A percentile compares a stretch with the other conserved stretches of the same genome.
Evolutionary conservation across 2,113 vertebrate species (phyloP).

Genomic region (Neodontobutis hainanensis): DNA sequence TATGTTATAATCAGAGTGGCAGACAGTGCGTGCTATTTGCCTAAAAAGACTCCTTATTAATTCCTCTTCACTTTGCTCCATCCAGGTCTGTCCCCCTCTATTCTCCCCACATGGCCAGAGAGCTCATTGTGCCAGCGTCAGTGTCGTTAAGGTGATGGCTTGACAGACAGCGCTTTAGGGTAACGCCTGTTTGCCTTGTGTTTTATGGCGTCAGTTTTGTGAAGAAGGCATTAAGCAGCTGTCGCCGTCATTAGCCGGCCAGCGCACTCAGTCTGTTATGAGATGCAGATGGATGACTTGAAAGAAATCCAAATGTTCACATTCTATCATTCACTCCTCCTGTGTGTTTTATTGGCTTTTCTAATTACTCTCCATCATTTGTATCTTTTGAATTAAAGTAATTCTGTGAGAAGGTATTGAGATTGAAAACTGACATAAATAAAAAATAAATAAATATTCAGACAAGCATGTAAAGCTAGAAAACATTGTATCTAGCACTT

Average conservation of each 20-base stretch:
- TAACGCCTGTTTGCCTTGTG: conserved; percentile 71
- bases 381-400: conserved; percentile 2
- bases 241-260: conserved; percentile 67
- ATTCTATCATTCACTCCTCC: conserved; percentile 35
- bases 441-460: neutral
- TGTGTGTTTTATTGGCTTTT: conserved; percentile 56
- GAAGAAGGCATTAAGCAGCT: conserved; percentile 75
- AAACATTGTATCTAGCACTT: too few species aligned
- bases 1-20: conserved; percentile 40
- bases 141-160: conserved; percentile 71
- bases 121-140: conserved; percentile 50
- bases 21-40: conserved; percentile 42
- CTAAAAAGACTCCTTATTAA: conserved; percentile 43
- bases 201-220: conserved; percentile 73
- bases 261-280: conserved; percentile 56
- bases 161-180: conserved; percentile 71
- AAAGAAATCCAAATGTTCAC: conserved; percentile 69
- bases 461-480: too few species aligned
- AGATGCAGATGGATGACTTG: conserved; percentile 69
- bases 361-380: conserved; percentile 33
- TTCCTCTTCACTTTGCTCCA: conserved; percentile 55
- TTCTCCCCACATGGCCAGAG: conserved; percentile 17
- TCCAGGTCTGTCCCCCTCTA: conserved; percentile 24
- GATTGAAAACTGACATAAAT: neutral
- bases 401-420: conserved; percentile 7